These are phyloP conservation scores for Neosilurus mollespiculum DNA, from an alignment of 2,797 vertebrate species.

Conservation along the genomic window DNA sequence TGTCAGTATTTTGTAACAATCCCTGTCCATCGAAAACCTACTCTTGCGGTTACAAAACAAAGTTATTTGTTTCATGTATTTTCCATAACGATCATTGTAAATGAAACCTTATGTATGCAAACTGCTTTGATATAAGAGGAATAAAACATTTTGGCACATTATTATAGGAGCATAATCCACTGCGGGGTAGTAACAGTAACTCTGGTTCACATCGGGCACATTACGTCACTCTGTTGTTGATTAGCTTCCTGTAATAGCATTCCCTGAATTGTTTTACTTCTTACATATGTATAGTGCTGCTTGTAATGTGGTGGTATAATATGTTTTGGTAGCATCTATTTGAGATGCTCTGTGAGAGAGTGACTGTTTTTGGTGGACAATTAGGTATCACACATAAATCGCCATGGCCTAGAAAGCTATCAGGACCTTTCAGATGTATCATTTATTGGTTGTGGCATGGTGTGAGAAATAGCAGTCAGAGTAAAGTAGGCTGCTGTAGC, in stretches of 20 bases:
- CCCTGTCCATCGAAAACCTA: not conserved
- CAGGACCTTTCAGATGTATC: slow-evolving; percentile 3
- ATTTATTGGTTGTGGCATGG: not conserved
- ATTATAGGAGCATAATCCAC: not conserved
- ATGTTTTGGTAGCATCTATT: not conserved
- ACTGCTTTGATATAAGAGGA: not conserved
- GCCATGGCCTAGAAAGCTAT: slow-evolving; percentile 1
- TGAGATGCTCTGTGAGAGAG: not conserved
- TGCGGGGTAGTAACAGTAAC: not conserved
- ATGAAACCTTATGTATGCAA: not conserved
- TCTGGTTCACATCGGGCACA: not conserved
- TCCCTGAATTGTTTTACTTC: not conserved
- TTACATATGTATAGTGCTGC: not conserved
- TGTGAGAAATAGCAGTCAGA: not conserved
- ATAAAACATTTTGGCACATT: not conserved
- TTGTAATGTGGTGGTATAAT: not conserved
- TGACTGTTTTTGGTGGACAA: not conserved
- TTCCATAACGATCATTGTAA: not conserved
- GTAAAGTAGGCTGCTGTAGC: not conserved
- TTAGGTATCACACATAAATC: not conserved
- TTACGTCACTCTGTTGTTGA: not conserved
- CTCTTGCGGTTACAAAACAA: not conserved
- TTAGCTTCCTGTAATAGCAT: not conserved
- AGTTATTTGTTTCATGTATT: not conserved
- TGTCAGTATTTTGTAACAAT: not conserved